Conservation (phyloP, 2,797 vertebrate species). For the Chaetophractus vellerosus region DNA sequence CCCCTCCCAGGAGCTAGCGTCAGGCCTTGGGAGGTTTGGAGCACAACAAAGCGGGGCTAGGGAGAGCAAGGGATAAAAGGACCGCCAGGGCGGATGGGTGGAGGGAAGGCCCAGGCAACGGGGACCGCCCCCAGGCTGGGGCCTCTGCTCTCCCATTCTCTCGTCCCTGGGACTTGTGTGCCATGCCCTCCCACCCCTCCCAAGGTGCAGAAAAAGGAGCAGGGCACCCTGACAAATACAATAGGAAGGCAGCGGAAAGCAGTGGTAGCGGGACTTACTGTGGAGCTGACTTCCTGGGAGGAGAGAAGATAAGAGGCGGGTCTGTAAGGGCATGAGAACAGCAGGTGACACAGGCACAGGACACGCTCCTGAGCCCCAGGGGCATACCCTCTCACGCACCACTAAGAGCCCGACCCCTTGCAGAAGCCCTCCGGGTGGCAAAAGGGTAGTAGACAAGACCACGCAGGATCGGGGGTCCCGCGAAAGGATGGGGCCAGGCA, state of each 20-base stretch:
- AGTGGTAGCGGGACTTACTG: conserved; percentile 92
- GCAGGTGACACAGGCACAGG: conserved; percentile 52
- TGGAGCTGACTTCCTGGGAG: conserved; percentile 91
- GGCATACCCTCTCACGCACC: not conserved
- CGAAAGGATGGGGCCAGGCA: not conserved
- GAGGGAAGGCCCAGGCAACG: not conserved
- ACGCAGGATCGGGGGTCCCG: not conserved
- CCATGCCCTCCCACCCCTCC: not conserved
- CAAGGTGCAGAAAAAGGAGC: not conserved
- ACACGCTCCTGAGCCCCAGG: not conserved
- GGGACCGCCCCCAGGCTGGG: not conserved
- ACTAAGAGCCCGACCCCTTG: not conserved
- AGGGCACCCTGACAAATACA: not conserved
- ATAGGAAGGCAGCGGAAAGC: not conserved
- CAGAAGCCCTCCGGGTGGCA: not conserved
- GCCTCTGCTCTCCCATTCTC: not conserved
- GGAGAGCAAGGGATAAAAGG: not conserved
- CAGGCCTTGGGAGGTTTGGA: conserved; percentile 45
- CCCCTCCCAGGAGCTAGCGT: conserved; percentile 51
- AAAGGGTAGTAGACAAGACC: not conserved
- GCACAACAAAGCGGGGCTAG: conserved; percentile 34
- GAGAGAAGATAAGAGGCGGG: conserved; percentile 93
- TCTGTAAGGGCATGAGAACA: conserved; percentile 91
- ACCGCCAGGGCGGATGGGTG: not conserved
- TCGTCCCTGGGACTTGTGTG: not conserved